phyloP scores from a whole-genome alignment of 2,113 vertebrate species.

The Macquaria australasica region DNA sequence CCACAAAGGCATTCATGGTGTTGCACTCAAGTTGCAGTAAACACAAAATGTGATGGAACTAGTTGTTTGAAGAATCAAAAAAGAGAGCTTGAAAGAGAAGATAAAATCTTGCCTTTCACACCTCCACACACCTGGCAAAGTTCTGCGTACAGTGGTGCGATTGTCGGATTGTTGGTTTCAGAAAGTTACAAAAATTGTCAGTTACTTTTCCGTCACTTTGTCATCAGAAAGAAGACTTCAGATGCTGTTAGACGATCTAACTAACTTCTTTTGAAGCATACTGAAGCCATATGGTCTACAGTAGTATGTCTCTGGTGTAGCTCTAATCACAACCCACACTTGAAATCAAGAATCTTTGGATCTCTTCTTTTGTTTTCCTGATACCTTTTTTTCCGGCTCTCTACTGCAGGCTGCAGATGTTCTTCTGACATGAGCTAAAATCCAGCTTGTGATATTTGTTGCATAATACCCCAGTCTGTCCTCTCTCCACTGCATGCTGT shows the following conservation, averaged over 20 bases:
- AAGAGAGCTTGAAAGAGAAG: too few relatives aligned
- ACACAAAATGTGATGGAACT: too few relatives aligned
- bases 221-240: not conserved
- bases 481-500: not conserved
- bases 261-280: too few relatives aligned
- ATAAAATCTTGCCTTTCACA: too few relatives aligned
- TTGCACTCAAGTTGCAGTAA: too few relatives aligned
- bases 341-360: not conserved
- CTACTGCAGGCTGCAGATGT: not conserved
- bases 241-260: too few relatives aligned
- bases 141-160: too few relatives aligned
- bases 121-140: too few relatives aligned
- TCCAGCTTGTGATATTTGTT: not conserved
- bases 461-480: not conserved
- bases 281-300: not conserved
- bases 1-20: too few relatives aligned
- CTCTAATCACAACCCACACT: not conserved
- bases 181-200: not conserved
- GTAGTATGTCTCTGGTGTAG: not conserved
- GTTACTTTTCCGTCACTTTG: not conserved
- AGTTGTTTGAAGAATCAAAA: too few relatives aligned
- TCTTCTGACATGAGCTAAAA: not conserved
- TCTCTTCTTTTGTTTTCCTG: not conserved
- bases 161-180: not conserved
- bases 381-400: not conserved